Conservation (phyloP, 1,140 invertebrate genomes). For the Eulimnadia texana region DNA sequence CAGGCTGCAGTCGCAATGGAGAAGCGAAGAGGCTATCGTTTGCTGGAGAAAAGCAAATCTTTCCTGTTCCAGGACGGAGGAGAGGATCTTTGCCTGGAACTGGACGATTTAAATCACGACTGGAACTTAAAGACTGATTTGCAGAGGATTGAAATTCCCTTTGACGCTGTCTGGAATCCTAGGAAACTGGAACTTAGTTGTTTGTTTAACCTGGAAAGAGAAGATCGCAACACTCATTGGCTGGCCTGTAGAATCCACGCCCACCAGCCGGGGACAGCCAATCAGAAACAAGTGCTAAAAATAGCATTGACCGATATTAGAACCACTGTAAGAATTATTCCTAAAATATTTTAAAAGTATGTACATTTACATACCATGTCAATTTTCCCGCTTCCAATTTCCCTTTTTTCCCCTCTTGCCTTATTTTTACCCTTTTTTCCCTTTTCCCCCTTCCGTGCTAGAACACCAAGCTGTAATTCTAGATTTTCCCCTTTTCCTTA, state of each 20-base stretch:
- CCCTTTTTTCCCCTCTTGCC: too few species aligned
- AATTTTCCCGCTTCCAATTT: too few species aligned
- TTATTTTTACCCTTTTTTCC: too few species aligned
- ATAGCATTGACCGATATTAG: slow-evolving; percentile 21
- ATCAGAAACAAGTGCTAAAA: slow-evolving; percentile 22
- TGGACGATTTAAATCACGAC: slow-evolving; percentile 70
- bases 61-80: slow-evolving; percentile 79
- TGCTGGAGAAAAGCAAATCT: slow-evolving; percentile 74
- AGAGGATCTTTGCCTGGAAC: slow-evolving; percentile 64
- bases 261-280: slow-evolving; percentile 27
- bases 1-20: slow-evolving; percentile 43
- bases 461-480: too few species aligned
- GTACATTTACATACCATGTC: too few species aligned
- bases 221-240: slow-evolving; percentile 29
- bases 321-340: slow-evolving; percentile 11
- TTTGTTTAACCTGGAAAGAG: slow-evolving; percentile 63
- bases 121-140: slow-evolving; percentile 35
- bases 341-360: neutral
- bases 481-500: too few species aligned
- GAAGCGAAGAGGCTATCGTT: slow-evolving; percentile 62
- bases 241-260: slow-evolving; percentile 38
- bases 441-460: too few species aligned
- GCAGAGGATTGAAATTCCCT: slow-evolving; percentile 44
- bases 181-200: slow-evolving; percentile 73
- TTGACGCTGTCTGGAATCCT: slow-evolving; percentile 82